Evolutionary conservation across 2,888 invertebrate species (phyloP).

Genomic region (Augiades crinisus): DNA sequence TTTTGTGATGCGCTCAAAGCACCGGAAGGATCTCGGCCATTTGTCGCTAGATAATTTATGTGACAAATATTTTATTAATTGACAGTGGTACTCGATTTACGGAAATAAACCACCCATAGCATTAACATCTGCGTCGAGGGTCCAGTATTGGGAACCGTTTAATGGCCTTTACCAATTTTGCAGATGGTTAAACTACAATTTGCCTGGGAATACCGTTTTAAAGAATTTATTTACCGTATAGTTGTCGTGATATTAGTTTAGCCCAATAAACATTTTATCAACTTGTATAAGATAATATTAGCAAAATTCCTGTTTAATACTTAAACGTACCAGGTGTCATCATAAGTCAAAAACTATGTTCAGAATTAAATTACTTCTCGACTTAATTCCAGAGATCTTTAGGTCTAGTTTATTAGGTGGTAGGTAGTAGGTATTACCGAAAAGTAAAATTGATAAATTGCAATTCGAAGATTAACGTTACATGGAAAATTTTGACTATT

Average conservation of each 20-base stretch:
- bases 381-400: too few species aligned
- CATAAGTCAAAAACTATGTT: too few species aligned
- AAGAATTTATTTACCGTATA: not conserved
- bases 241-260: too few species aligned
- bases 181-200: not conserved
- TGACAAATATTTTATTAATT: constrained; percentile 76
- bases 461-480: too few species aligned
- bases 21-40: constrained; percentile 54
- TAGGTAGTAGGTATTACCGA: too few species aligned
- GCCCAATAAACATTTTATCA: too few species aligned
- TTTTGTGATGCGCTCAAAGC: constrained; percentile 46
- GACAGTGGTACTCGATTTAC: constrained; percentile 57
- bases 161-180: constrained; percentile 15
- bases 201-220: not conserved
- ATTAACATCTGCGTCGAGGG: constrained; percentile 49
- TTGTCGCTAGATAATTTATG: constrained; percentile 63
- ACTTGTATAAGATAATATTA: too few species aligned
- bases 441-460: too few species aligned
- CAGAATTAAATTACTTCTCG: too few species aligned
- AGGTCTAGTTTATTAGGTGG: too few species aligned
- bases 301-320: not conserved
- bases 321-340: too few species aligned
- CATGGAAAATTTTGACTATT: too few species aligned
- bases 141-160: constrained; percentile 2
- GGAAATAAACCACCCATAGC: constrained; percentile 61